A percentile compares a stretch with the other conserved stretches of the same genome.
Evolutionary conservation across 2,888 invertebrate species (phyloP).

Genomic region (Phortica okadai): DNA sequence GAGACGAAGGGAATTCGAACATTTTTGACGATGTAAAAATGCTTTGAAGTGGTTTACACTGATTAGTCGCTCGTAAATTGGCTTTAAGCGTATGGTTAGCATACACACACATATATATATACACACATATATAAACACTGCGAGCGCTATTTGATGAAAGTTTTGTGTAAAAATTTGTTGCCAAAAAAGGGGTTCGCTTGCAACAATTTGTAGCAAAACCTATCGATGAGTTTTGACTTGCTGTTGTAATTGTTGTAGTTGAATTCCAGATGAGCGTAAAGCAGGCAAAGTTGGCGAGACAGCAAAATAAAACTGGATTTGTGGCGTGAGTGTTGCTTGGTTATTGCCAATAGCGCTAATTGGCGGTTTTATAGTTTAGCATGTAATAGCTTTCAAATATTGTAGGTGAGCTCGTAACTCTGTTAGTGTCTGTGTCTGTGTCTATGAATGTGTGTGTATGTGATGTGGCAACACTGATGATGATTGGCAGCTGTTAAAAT

Average conservation of each 20-base stretch:
- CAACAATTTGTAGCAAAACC: background rate
- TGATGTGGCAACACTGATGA: constrained; percentile 55
- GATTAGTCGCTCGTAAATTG: constrained; percentile 64
- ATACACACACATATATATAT: constrained; percentile 28
- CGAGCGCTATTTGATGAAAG: background rate
- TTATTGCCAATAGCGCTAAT: constrained; percentile 66
- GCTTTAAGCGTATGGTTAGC: constrained; percentile 57
- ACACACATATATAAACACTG: constrained; percentile 25
- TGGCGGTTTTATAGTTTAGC: constrained; percentile 68
- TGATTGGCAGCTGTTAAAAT: constrained; percentile 70
- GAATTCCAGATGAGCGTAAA: background rate
- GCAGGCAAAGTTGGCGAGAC: background rate
- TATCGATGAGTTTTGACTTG: background rate
- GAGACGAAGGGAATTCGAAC: constrained; percentile 58
- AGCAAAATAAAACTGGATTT: background rate
- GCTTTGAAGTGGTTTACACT: constrained; percentile 68
- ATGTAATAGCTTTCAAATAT: constrained; percentile 58
- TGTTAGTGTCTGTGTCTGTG: background rate
- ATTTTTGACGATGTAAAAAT: constrained; percentile 51
- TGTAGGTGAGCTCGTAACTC: constrained; percentile 41
- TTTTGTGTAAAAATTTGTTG: background rate
- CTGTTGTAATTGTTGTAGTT: background rate
- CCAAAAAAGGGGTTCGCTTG: background rate
- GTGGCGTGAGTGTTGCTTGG: constrained; percentile 48
- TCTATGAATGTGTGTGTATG: background rate